A percentile compares a stretch with the other conserved stretches of the same genome.
Conservation (phyloP, 2,113 vertebrate species). For the Laticauda colubrina region DNA sequence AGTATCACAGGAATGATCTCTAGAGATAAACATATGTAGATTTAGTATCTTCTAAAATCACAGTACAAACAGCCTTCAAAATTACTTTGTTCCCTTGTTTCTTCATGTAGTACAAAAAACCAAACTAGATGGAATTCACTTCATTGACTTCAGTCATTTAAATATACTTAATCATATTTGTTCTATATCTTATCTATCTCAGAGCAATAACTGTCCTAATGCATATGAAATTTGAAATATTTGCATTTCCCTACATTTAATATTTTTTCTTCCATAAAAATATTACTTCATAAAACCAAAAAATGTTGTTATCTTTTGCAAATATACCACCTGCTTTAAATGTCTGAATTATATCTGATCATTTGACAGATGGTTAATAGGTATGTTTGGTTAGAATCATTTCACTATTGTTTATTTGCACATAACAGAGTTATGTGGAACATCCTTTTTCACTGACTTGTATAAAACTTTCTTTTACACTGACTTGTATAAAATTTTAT, state of each 20-base stretch:
- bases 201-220: slow-evolving; percentile 9
- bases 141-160: slow-evolving; percentile 46
- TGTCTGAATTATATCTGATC: neutral
- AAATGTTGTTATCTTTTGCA: neutral
- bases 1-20: neutral
- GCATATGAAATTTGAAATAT: neutral
- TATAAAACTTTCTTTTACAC: slow-evolving; percentile 1
- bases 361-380: neutral
- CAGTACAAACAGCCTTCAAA: neutral
- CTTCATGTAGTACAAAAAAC: neutral
- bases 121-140: slow-evolving; percentile 14
- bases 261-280: slow-evolving; percentile 4
- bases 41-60: neutral
- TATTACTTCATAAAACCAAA: rapidly evolving
- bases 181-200: slow-evolving; percentile 16
- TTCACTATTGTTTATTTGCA: neutral
- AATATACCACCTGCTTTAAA: neutral
- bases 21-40: neutral
- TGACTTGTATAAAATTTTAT: slow-evolving; percentile 13
- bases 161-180: slow-evolving; percentile 6
- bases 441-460: neutral
- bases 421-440: neutral
- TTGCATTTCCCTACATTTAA: neutral
- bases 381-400: neutral
- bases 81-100: neutral